Evolutionary conservation across 2,888 invertebrate genomes (phyloP).

Genomic region (Tinea semifulvella): DNA sequence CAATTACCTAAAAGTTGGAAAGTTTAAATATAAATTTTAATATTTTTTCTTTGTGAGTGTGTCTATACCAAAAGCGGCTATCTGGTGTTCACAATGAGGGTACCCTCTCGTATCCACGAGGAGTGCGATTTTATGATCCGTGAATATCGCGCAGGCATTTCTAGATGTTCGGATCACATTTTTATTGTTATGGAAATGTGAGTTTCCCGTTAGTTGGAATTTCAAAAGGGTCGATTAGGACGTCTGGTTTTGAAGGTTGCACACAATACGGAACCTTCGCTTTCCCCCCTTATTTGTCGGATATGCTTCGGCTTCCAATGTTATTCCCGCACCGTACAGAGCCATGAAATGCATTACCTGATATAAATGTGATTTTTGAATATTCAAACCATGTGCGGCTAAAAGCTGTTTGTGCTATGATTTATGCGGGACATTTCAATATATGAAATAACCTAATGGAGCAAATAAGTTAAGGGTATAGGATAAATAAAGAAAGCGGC

Average conservation of each 20-base stretch:
- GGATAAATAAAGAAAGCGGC: too few relatives aligned
- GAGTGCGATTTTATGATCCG: conserved; percentile 63
- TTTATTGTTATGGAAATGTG: conserved; percentile 67
- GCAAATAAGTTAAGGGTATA: neutral
- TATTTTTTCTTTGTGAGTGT: conserved; percentile 12
- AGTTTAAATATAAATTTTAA: conserved; percentile 14
- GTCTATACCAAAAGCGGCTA: neutral
- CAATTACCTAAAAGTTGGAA: conserved; percentile 13
- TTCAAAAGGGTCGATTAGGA: conserved; percentile 66
- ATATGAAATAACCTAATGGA: neutral
- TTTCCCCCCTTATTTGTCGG: conserved; percentile 55
- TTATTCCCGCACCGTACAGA: conserved; percentile 25
- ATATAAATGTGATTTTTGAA: conserved; percentile 35
- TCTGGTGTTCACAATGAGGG: neutral
- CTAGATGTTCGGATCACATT: conserved; percentile 65
- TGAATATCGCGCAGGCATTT: conserved; percentile 64
- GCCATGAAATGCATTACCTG: conserved; percentile 36
- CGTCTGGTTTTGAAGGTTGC: conserved; percentile 64
- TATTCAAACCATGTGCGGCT: conserved; percentile 25
- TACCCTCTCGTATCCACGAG: conserved; percentile 10
- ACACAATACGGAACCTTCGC: conserved; percentile 43
- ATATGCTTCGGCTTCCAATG: conserved; percentile 25
- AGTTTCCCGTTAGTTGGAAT: conserved; percentile 65
- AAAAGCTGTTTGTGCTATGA: conserved; percentile 27
- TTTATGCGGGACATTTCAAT: conserved; percentile 24